Evolutionary conservation across 30 jellyfish, hydroid and myxozoan species (phyloP), one percentile per base, ranked within the genome.

Genomic region (Clytia hemisphaerica): DNA sequence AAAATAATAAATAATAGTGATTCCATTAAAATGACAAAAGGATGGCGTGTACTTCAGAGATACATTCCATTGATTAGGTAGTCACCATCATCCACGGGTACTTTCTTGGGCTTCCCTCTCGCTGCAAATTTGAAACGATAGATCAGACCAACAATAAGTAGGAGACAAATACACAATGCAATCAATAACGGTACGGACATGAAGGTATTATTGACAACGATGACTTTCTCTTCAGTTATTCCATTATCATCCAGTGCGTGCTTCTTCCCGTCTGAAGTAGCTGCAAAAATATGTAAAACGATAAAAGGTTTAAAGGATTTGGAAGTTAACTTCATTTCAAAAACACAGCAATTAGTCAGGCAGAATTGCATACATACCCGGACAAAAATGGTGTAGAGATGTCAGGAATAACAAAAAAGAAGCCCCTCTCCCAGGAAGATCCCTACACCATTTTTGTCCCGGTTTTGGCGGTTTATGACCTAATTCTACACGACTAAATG

Each of bases 81-180:
- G 66, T 88, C 97, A 4, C 97, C 97, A 75, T 88, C 97, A 51
- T 88, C 97, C 66, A 88, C 97, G 25, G 97, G 92, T 73, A 88
- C 75, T 88, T 88, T 88, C 91, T 88, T 88, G 61, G 62, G 61
- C 63, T 75, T 79, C 72, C 92, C 92, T 47, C 90, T 85, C 33
- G 86, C 79, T 33, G 61, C 67, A 79, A 94, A 88, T 54, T 73
- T 74, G 36, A 88, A 42, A 62, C 74, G 91, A 45, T 79, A 46
- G 37, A 79, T 47, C 22, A 88, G 93, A 6, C 86, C 92, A 19
- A 80, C 33, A 10, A 88, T 67, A 2, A 80, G 34, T 16, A 74
- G 67, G 25, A 88, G 32, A 45, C 94, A 79, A 10, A 73, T 71
- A 25, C 51, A 25, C 54, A 88, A 77, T 6, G 94, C 94, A 50